Conservation (phyloP, 2,797 vertebrate genomes). For the Coendou prehensilis region DNA sequence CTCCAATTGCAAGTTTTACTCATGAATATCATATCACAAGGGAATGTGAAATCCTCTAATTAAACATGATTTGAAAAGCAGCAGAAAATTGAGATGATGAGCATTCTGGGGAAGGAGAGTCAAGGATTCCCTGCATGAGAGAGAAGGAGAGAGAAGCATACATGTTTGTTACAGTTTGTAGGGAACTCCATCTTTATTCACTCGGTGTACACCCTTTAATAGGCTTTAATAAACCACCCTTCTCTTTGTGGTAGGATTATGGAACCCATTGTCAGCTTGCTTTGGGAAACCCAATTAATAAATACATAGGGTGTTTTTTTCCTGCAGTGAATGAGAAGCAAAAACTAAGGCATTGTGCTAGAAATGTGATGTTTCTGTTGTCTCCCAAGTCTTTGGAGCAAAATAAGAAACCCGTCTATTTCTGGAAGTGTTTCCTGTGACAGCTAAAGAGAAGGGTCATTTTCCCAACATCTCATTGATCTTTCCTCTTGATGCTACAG, state of each 20-base stretch:
- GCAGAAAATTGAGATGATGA: constrained; percentile 81
- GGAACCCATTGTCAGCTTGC: neutral
- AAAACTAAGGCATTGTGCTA: neutral
- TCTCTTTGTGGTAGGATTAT: neutral
- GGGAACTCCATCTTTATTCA: neutral
- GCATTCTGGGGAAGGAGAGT: constrained; percentile 67
- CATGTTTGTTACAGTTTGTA: neutral
- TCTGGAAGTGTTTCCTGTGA: neutral
- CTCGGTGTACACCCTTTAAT: neutral
- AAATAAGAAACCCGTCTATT: neutral
- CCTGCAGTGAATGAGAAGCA: neutral
- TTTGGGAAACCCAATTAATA: neutral
- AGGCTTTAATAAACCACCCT: neutral
- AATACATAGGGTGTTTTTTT: neutral
- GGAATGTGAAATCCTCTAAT: constrained; percentile 85
- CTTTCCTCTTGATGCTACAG: accelerated
- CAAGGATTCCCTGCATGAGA: constrained; percentile 61
- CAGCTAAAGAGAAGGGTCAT: constrained; percentile 70
- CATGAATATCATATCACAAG: constrained; percentile 80
- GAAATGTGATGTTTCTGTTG: neutral
- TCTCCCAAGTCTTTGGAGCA: neutral
- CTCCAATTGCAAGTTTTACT: constrained; percentile 77
- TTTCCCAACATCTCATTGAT: constrained; percentile 48
- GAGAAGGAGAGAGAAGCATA: neutral
- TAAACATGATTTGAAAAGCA: constrained; percentile 83